Evolutionary conservation across 2,113 vertebrate genomes (phyloP).

Genomic region (Cyanoderma ruficeps): DNA sequence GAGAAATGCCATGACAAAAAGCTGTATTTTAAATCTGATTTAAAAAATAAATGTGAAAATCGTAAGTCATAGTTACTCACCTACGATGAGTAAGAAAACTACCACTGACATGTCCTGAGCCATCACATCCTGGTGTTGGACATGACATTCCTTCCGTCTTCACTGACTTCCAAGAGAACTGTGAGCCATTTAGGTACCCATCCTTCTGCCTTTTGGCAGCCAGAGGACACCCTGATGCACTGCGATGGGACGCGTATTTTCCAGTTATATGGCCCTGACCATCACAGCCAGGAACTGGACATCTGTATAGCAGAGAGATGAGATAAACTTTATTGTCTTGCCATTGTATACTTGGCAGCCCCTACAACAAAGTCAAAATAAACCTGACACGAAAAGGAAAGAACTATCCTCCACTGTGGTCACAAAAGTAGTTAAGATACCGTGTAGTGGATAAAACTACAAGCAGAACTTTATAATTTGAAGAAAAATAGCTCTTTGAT

Average conservation of each 20-base stretch:
- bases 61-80: constrained; percentile 70
- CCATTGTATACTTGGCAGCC: not conserved
- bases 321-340: constrained; percentile 51
- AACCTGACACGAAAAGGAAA: constrained; percentile 20
- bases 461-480: not conserved
- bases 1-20: not conserved
- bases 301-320: constrained; percentile 79
- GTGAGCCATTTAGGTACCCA: constrained; percentile 94
- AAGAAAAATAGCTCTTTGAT: not conserved
- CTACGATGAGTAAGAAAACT: constrained; percentile 99
- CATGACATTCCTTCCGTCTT: constrained; percentile 99
- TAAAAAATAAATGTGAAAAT: not conserved
- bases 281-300: constrained; percentile 96
- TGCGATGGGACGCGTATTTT: constrained; percentile 97
- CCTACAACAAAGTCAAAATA: constrained; percentile 28
- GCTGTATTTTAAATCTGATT: not conserved
- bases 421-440: not conserved
- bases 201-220: constrained; percentile 98
- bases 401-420: not conserved
- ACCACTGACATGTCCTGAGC: constrained; percentile 97
- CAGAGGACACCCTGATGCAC: constrained; percentile 94
- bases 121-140: constrained; percentile 96
- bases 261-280: constrained; percentile 98
- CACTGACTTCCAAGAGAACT: constrained; percentile 98
- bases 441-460: not conserved